These are phyloP conservation scores for Caranx ignobilis DNA, from an alignment of 2,113 vertebrate genomes.

Conservation along the genomic window DNA sequence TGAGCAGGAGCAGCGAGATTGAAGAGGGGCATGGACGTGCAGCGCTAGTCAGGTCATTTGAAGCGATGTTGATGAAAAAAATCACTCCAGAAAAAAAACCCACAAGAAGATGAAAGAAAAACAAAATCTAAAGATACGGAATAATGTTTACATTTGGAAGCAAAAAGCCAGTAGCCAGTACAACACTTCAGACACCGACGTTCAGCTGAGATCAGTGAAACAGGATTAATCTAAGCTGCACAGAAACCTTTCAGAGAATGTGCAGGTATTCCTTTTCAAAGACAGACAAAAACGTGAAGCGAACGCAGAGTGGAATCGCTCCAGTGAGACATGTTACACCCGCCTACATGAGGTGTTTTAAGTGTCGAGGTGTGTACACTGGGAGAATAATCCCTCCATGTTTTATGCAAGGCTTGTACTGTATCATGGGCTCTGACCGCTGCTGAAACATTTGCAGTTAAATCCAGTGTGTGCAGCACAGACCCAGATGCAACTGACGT, in stretches of 20 bases:
- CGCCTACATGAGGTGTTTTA: not conserved
- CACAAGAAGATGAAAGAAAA: not conserved
- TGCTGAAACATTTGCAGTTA: too few relatives aligned
- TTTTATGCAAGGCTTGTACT: too few relatives aligned
- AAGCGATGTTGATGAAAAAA: too few relatives aligned
- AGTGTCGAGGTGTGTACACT: not conserved
- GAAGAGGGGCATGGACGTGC: not conserved
- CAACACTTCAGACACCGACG: not conserved
- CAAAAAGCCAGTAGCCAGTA: not conserved
- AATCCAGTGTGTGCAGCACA: too few relatives aligned
- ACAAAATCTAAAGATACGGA: not conserved
- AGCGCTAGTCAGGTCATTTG: not conserved
- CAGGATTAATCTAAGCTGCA: conserved; percentile 13
- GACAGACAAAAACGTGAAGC: not conserved
- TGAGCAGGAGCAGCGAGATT: not conserved
- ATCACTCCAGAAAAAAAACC: too few relatives aligned
- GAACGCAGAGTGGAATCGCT: not conserved
- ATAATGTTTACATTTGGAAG: not conserved
- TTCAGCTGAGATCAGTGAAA: conserved; percentile 15
- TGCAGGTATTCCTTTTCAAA: not conserved
- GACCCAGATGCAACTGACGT: too few relatives aligned
- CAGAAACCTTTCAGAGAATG: not conserved
- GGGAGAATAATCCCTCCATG: too few relatives aligned
- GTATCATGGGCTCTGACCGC: too few relatives aligned
- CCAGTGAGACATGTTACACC: not conserved